Base-by-base conservation (phyloP, 23 tunicate genomes). In the Phallusia fumigata region DNA sequence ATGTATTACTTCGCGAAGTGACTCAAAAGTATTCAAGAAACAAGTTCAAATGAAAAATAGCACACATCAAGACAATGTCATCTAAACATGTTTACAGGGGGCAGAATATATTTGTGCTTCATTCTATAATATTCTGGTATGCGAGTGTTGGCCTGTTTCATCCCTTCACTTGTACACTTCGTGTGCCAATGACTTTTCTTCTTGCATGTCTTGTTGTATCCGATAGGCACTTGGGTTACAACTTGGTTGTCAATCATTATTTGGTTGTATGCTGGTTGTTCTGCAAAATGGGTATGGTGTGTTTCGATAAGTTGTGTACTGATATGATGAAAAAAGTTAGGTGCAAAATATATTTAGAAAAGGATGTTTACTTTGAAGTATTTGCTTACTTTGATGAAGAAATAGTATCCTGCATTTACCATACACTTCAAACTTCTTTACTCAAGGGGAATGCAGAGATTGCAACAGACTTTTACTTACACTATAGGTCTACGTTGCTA, bases 211-310 rank as follows among this genome's bases (percentile, higher is more conserved):
- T 88, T 52, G 0, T 53, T 45, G 50, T 86, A 91, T 13, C 96
- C 96, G 47, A 91, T 91, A 10, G 95, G 95, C 5, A 85, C 85
- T 81, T 85, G 95, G 19, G 89, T 90, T 0, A 90, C 89, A 34
- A 90, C 86, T 64, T 90, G 76, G 30, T 81, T 85, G 74, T 82
- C 95, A 47, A 85, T 76, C 86, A 90, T 85, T 36, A 90, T 86
- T 65, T 89, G 84, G 64, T 90, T 90, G 40, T 76, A 77, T 21
- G 28, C 53, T 5, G 28, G 33, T 44, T 24, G 69, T 32, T 65
- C 35, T 36, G 33, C 18, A 76, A 22, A 35, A 24, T 2, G 33
- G n/a, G 24, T 5, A 18, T 51, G 58, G 15, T 51, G 58, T 18
- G 18, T 51, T 15, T 51, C 58, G 58, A 51, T 51, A n/a, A n/a